phyloP scores from a whole-genome alignment of 2,888 invertebrate species.

The Troilus luridus region DNA sequence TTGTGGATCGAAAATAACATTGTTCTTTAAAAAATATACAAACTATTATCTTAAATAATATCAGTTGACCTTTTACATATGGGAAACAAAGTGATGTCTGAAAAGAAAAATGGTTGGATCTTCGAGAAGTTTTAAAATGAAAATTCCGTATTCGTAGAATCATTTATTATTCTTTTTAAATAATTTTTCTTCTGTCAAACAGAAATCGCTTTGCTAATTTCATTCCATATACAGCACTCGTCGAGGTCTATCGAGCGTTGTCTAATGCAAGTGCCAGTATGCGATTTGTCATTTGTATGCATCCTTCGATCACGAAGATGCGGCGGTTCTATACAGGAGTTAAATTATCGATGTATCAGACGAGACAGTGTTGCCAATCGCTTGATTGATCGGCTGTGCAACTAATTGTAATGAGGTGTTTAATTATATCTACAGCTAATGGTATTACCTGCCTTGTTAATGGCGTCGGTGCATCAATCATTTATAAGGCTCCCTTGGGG shows the following conservation, averaged over 20 bases:
- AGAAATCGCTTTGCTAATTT: neutral
- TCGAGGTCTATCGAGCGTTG: neutral
- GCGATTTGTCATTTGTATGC: constrained; percentile 13
- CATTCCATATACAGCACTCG: neutral
- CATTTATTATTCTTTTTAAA: no score
- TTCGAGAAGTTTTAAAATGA: no score
- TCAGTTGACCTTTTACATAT: no score
- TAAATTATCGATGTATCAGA: constrained; percentile 39
- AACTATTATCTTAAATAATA: no score
- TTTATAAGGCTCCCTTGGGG: neutral
- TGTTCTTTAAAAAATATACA: no score
- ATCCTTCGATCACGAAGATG: neutral
- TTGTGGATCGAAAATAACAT: no score
- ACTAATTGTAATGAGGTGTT: constrained; percentile 33
- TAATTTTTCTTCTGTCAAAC: no score
- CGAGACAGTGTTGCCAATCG: neutral
- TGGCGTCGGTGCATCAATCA: neutral
- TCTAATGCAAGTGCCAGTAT: neutral
- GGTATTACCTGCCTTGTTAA: neutral
- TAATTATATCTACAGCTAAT: constrained; percentile 23
- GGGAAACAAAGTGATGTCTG: no score
- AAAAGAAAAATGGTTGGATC: no score
- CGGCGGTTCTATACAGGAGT: neutral
- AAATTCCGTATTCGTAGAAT: no score
- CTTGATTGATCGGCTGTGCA: constrained; percentile 24